Conservation (phyloP, 2,113 vertebrate species). For the Jacana jacana region DNA sequence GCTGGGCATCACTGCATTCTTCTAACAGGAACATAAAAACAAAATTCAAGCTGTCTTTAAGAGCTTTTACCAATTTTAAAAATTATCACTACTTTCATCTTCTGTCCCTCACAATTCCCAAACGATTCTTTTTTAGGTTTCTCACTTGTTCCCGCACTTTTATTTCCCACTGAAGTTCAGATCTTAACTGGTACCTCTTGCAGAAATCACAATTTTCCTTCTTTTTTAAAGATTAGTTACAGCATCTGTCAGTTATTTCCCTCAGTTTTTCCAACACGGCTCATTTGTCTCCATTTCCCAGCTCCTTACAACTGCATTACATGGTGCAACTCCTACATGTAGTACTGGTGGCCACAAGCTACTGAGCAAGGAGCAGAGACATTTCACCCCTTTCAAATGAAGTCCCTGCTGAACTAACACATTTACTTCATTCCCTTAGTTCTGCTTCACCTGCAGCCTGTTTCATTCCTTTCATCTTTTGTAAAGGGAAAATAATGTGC, state of each 20-base stretch:
- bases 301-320: not conserved
- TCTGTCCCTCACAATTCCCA: not conserved
- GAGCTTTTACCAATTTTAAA: not conserved
- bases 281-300: not conserved
- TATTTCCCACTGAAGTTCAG: not conserved
- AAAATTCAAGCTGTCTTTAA: no score
- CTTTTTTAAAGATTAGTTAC: not conserved
- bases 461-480: not conserved
- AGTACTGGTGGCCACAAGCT: not conserved
- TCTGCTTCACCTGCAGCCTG: not conserved
- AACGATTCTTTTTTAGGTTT: not conserved
- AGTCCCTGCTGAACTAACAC: not conserved
- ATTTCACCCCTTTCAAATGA: not conserved
- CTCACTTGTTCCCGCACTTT: not conserved
- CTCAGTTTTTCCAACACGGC: not conserved
- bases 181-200: not conserved
- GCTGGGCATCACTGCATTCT: not conserved
- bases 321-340: accelerated
- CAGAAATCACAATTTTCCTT: not conserved
- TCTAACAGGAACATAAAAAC: not conserved
- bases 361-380: not conserved
- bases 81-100: not conserved
- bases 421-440: not conserved
- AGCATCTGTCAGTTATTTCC: not conserved
- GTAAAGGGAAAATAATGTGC: not conserved